Conservation (phyloP, 2,113 vertebrate species). For the Macaca fascicularis region DNA sequence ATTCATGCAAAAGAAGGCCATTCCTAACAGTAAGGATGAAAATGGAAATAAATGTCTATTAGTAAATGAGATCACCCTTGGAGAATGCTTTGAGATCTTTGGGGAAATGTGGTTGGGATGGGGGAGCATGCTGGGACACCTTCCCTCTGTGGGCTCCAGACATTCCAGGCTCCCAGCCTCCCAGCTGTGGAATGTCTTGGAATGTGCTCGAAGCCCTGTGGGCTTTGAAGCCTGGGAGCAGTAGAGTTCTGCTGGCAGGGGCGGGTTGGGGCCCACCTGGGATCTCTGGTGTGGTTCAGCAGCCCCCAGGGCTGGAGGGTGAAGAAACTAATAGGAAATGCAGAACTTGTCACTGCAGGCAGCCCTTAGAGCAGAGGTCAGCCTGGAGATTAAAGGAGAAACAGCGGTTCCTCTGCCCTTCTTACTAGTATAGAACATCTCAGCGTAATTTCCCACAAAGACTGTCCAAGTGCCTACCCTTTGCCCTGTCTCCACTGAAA, state of each 20-base stretch:
- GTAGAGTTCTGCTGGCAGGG: not conserved
- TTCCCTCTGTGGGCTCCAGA: conserved; percentile 41
- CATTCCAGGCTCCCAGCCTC: conserved; percentile 32
- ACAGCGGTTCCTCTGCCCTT: not conserved
- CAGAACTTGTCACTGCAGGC: not conserved
- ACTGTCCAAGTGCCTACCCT: not conserved
- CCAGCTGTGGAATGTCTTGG: conserved; percentile 55
- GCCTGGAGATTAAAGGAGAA: not conserved
- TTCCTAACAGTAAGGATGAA: not conserved
- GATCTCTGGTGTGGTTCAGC: not conserved
- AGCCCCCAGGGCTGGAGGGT: not conserved
- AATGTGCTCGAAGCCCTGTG: not conserved
- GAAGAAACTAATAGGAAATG: not conserved
- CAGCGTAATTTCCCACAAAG: not conserved
- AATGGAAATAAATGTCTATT: conserved; percentile 36
- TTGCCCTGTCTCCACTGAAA: not conserved
- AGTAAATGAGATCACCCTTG: conserved; percentile 36
- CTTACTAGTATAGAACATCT: not conserved
- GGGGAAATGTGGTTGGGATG: conserved; percentile 33
- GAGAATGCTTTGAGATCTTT: conserved; percentile 50
- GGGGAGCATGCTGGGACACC: not conserved
- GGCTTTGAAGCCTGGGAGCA: not conserved
- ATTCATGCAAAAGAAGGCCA: not conserved
- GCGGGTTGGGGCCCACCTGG: not conserved
- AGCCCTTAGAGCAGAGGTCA: not conserved